Base-by-base conservation (phyloP, 2,797 vertebrate genomes). In the Xenopus petersii region DNA sequence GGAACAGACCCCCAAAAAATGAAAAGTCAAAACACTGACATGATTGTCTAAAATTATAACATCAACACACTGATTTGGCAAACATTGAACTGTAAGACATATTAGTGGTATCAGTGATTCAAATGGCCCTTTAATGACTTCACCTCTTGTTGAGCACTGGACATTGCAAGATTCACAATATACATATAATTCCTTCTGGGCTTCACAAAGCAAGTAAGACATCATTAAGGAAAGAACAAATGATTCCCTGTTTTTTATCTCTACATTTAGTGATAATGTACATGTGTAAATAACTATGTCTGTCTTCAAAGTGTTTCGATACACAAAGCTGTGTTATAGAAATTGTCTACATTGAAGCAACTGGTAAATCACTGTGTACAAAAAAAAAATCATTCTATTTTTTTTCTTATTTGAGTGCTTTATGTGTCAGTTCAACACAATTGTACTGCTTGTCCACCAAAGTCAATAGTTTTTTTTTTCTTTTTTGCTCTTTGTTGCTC, bases 31-130 rank as follows among this genome's bases (percentile, higher is more conserved):
- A 89, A 88, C 51, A 90, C 62, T 90, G 92, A 92, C 87, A 91
- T 98, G 97, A 99, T 98, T 99, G 97, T 99, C 97, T 85, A 98
- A 95, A 97, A 95, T 95, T 88, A 93, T 97, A 94, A 96, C 91
- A 94, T 92, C 92, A 90, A 95, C 85, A 83, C 92, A 91, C 94
- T 88, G 92, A 94, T 94, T 90, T 80, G 92, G 90, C 92, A 94
- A 94, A 94, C 88, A 68, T 88, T 89, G 90, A 93, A 91, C 90
- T 88, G 89, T 88, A 85, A 85, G 89, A 88, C 86, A 91, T 92
- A 86, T 88, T 95, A 97, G 95, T 95, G 96, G 96, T 94, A 92
- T 87, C 83, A 84, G 81, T 55, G 81, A 84, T 80, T 1, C 77
- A 86, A 86, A 84, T 84, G 67, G 61, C 78, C 86, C 84, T 85